These are phyloP conservation scores for Opisthocomus hoazin DNA, from an alignment of 2,113 vertebrate species.

Conservation along the genomic window DNA sequence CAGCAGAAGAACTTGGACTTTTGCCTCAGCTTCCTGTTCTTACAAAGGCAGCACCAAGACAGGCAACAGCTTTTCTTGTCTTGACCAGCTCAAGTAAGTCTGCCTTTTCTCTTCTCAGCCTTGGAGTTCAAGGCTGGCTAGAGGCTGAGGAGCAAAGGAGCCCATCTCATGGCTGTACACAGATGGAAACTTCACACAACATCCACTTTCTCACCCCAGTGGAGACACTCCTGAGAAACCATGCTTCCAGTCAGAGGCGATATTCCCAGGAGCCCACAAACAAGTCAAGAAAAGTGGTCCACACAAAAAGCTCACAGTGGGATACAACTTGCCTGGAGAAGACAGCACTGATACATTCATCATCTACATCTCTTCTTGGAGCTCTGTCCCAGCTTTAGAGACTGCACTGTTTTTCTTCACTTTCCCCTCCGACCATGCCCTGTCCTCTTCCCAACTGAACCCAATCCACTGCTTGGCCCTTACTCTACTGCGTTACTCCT, in stretches of 20 bases:
- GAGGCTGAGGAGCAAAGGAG: not conserved
- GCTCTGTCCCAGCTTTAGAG: not conserved
- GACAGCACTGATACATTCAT: not conserved
- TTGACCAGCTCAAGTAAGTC: not conserved
- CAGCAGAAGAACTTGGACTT: not conserved
- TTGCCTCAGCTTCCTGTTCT: not conserved
- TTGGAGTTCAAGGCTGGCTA: not conserved
- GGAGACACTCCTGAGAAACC: not conserved
- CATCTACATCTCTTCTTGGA: not conserved
- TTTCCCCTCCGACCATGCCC: too few relatives aligned
- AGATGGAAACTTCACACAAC: not conserved
- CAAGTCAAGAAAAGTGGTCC: not conserved
- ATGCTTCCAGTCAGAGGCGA: not conserved
- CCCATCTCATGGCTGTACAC: not conserved
- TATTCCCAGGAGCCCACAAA: not conserved
- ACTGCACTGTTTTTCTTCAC: not conserved
- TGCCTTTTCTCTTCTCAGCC: not conserved
- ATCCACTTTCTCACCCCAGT: not conserved
- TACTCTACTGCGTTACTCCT: not conserved
- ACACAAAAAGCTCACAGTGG: not conserved
- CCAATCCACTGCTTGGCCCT: not conserved
- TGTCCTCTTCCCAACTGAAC: not conserved
- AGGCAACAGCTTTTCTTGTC: not conserved
- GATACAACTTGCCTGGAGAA: not conserved
- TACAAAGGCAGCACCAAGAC: not conserved